Conservation (phyloP, 2,797 vertebrate genomes). For the Podargus strigoides region DNA sequence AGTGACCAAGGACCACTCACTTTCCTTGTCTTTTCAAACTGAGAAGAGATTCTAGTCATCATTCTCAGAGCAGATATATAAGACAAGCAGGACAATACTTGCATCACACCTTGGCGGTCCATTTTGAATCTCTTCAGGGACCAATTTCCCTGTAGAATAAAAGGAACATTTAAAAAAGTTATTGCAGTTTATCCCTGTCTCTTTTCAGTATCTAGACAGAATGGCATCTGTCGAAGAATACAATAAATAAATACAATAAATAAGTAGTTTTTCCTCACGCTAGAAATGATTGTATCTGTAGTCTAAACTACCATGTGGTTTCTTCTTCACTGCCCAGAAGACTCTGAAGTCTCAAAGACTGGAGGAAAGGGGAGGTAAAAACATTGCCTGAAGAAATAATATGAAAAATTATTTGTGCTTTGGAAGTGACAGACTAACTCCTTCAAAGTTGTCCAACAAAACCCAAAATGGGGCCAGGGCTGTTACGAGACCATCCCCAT, state of each 20-base stretch:
- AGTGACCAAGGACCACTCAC: slow-evolving; percentile 95
- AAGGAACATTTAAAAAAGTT: neutral
- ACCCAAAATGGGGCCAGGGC: neutral
- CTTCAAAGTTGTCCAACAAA: neutral
- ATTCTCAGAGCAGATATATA: slow-evolving; percentile 95
- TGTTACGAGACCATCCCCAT: neutral
- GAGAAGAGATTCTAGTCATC: slow-evolving; percentile 99
- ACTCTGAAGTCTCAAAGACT: neutral
- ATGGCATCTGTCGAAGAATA: neutral
- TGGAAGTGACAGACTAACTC: neutral
- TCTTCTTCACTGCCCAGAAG: neutral
- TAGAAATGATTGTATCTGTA: neutral
- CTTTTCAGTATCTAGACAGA: neutral
- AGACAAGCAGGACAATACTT: slow-evolving; percentile 93
- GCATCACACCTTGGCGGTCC: slow-evolving; percentile 97
- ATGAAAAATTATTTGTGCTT: neutral
- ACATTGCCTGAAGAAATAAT: neutral
- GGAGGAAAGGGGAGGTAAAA: neutral
- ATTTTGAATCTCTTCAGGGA: slow-evolving; percentile 99
- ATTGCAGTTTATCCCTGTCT: neutral
- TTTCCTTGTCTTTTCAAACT: slow-evolving; percentile 99
- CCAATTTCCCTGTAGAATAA: slow-evolving; percentile 89
- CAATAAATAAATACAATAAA: neutral
- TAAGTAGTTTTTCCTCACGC: neutral
- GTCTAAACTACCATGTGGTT: neutral